Evolutionary conservation across 1,140 invertebrate genomes (phyloP).

Genomic region (Eurosta solidaginis): DNA sequence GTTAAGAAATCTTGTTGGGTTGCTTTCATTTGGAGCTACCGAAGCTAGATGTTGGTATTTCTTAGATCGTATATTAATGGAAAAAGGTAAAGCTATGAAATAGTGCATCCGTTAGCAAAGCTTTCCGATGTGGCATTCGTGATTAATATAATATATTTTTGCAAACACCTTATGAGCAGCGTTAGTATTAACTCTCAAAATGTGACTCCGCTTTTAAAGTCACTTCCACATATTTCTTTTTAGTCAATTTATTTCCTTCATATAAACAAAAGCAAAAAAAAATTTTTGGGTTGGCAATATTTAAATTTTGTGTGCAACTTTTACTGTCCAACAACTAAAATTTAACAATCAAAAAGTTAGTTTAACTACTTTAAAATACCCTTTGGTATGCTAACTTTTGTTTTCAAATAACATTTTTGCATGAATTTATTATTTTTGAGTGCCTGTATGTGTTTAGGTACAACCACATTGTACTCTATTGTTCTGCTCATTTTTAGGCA

Average conservation of each 20-base stretch:
- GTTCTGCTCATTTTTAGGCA: background rate
- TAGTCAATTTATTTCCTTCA: background rate
- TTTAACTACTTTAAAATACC: background rate
- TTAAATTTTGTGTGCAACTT: background rate
- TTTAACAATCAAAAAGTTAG: background rate
- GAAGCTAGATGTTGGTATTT: no score
- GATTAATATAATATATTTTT: no score
- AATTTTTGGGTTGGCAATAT: constrained; percentile 3
- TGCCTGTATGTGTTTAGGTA: background rate
- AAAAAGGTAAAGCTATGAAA: no score
- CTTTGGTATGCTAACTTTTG: background rate
- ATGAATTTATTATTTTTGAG: background rate
- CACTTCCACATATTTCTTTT: background rate
- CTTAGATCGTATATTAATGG: no score
- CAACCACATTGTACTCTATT: background rate
- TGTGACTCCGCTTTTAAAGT: background rate
- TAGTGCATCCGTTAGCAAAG: no score
- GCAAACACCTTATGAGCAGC: no score
- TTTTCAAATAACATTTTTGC: background rate
- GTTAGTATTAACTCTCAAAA: background rate
- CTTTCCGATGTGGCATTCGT: no score
- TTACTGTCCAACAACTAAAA: background rate
- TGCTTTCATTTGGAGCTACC: background rate
- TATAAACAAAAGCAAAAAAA: no score
- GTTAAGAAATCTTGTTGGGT: background rate